Base-by-base conservation (phyloP, 2,888 invertebrate genomes). In the Nysson spinosus region DNA sequence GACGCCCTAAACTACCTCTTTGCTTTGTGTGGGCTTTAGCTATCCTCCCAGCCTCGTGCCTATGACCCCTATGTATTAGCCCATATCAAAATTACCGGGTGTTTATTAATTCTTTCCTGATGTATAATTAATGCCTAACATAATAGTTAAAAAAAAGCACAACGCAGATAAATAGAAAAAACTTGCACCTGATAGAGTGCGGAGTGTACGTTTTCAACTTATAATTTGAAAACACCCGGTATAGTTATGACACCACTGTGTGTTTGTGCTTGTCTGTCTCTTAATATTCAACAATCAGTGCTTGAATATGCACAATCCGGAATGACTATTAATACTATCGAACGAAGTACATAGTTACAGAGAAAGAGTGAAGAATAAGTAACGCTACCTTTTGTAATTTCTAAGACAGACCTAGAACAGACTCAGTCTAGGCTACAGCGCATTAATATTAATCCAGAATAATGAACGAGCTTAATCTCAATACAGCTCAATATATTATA, bases 201-300 rank as follows among this genome's bases (percentile, higher is more conserved):
- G 24, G 34, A 62, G 57, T 66, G 35, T 46, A 58, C 46, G 46
- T 4, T 30, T 39, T 46, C 16, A 56, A 69, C 51, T 66, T 28
- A 49, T 64, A 62, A 51, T 46, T 40, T 44, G 50, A 62, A 75
- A 87, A 87, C 86, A 87, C 87, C 86, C 86, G 86, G 85, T 86
- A 86, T 75, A 79, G 75, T 83, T 80, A 82, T 85, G 82, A 86
- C 85, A 78, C 79, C 82, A 84, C 85, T 85, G 85, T 76, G 83
- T 85, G 82, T 85, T 85, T 86, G 85, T 86, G 85, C 86, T 86
- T 85, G 85, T 87, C 86, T 87, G 86, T 87, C 86, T 83, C 79
- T 82, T 52, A 70, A 81, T 72, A 61, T 66, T 76, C 44, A 70
- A 69, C 32, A 56, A n/a, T n/a, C 51, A 65, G 69, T 72, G 67